These are phyloP conservation scores for Xiphophorus hellerii DNA, from an alignment of 2,113 vertebrate genomes.

Conservation along the genomic window DNA sequence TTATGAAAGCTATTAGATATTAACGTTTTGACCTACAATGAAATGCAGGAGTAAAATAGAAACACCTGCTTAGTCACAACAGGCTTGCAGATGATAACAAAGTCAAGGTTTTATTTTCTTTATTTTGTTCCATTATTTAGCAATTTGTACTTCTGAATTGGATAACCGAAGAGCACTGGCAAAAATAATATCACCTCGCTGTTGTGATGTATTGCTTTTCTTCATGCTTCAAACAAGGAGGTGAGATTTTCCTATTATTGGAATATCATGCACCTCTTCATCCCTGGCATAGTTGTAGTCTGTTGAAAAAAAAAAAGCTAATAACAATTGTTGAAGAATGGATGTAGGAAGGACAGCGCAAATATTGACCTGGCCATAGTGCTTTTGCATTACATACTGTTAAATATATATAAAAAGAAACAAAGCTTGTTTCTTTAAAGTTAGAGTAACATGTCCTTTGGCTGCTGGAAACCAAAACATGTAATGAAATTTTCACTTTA, in stretches of 20 bases:
- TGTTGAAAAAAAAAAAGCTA: too few species aligned
- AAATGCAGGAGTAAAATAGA: conserved; percentile 18
- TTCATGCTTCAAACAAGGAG: too few species aligned
- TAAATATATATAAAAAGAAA: conserved; percentile 6
- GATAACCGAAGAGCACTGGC: too few species aligned
- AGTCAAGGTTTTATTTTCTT: neutral
- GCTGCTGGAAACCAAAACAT: neutral
- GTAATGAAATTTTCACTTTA: too few species aligned
- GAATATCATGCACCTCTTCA: too few species aligned
- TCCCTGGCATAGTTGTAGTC: too few species aligned
- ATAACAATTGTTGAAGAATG: too few species aligned
- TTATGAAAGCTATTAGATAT: conserved; percentile 33
- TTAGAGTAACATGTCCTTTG: neutral
- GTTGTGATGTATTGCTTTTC: too few species aligned
- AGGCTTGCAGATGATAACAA: neutral
- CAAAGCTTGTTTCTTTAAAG: neutral
- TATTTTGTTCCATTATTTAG: neutral
- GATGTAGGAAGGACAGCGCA: too few species aligned
- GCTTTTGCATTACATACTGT: neutral
- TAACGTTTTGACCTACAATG: neutral
- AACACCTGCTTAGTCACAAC: neutral
- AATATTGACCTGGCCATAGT: neutral
- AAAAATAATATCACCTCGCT: too few species aligned
- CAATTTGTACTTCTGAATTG: neutral
- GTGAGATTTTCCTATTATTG: too few species aligned